These are phyloP conservation scores for Rhizoglyphus robini DNA, from an alignment of 1,140 invertebrate species.

Conservation along the genomic window DNA sequence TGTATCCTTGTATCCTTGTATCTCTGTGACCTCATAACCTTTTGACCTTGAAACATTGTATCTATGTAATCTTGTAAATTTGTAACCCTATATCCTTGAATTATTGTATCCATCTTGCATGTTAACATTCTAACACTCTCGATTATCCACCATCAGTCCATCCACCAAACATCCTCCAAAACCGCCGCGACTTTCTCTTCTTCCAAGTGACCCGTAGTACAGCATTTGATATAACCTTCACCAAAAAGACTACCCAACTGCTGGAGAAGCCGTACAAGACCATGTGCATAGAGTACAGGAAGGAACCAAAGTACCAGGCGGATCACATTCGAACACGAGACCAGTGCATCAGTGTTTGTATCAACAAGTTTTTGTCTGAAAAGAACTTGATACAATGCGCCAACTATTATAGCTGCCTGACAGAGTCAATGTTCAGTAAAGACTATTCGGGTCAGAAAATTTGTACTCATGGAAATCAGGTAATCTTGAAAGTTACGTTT, in stretches of 20 bases:
- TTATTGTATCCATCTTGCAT: too few species aligned
- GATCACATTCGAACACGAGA: not conserved
- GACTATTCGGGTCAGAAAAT: not conserved
- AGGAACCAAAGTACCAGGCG: not conserved
- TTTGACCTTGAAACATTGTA: too few species aligned
- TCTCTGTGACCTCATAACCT: too few species aligned
- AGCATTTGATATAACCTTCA: not conserved
- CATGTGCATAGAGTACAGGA: not conserved
- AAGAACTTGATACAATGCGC: not conserved
- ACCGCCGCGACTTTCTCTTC: not conserved
- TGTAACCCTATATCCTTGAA: too few species aligned
- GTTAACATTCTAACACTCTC: not conserved
- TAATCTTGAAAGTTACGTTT: not conserved
- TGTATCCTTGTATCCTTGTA: too few species aligned
- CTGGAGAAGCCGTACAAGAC: not conserved
- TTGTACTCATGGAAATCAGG: slow-evolving; percentile 7
- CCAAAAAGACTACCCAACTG: not conserved
- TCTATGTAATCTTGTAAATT: too few species aligned
- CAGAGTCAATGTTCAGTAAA: not conserved
- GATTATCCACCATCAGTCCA: not conserved
- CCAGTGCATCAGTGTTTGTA: not conserved
- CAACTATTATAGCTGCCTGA: not conserved
- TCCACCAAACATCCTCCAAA: not conserved
- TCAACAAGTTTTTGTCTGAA: not conserved
- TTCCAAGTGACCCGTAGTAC: not conserved